Evolutionary conservation across 2,797 vertebrate species (phyloP), one percentile per base, ranked within the genome.

Genomic region (Moxostoma hubbsi): DNA sequence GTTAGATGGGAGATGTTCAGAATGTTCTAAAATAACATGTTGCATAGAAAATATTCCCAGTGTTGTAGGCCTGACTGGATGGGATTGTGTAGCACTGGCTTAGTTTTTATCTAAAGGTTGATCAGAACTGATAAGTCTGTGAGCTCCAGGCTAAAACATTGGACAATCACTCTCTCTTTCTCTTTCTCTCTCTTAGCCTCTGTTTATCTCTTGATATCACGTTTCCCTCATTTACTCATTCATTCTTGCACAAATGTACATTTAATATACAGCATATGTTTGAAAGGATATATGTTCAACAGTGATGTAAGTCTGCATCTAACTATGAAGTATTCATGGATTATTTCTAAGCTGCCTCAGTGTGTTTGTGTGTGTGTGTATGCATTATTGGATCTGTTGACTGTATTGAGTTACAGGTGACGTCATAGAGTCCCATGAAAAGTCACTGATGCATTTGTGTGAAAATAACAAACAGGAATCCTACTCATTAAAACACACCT

Each of bases 221-320:
- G 24, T 63, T 57, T 55, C 74, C 55, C 67, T 71, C 77, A 79
- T 83, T 83, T 83, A 65, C 73, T 83, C 73, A 83, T 83, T 84
- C 76, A 86, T 83, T 84, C 13, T 8, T 61, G 7, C 61, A 24
- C 10, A 55, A 82, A 85, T 85, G 74, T 88, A 87, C 88, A 88
- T 90, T 71, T 24, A 24, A 2, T 24, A 2, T 71, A 85, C 84
- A 82, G 77, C 18, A 77, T 77, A 15, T 10, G 18, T 79, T 15
- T 24, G 18, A 54, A 24, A 24, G 24, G 24, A 1, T 18, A 75
- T 68, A 55, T 72, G 45, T 59, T 24, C 12, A 13, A 8, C 7
- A 47, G 71, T 47, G 49, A 8, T 63, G 45, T 36, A 43, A 7
- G n/a, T 49, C 12, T 70, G 4, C 61, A 50, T 74, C 2, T 62